Percentiles rank a stretch among this genome's conserved stretches.
Evolutionary conservation across 2,888 invertebrate species (phyloP).

Genomic region (Lasioglossum vierecki): DNA sequence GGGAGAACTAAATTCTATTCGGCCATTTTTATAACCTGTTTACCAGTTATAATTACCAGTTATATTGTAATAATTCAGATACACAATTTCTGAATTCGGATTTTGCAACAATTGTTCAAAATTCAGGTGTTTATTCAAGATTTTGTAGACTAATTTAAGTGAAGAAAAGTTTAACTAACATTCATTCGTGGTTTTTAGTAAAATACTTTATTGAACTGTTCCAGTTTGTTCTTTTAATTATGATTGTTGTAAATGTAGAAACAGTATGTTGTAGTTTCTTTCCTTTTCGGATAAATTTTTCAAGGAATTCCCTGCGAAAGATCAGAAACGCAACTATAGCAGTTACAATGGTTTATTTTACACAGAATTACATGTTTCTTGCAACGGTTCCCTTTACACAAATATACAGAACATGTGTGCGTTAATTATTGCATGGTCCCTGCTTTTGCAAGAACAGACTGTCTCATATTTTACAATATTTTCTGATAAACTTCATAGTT

Average conservation of each 20-base stretch:
- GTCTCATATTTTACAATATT: constrained; percentile 19
- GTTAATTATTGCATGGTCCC: constrained; percentile 39
- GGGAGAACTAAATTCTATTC: background rate
- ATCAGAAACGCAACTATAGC: background rate
- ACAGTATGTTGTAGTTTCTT: too few relatives aligned
- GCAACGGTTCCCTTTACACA: constrained; percentile 47
- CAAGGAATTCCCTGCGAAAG: background rate
- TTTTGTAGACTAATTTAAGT: background rate
- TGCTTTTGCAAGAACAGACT: constrained; percentile 50
- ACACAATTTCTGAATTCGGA: background rate
- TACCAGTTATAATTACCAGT: too few relatives aligned
- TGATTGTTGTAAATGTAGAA: background rate
- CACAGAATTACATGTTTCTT: constrained; percentile 47
- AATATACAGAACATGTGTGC: constrained; percentile 56
- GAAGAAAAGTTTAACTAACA: background rate
- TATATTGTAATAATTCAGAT: background rate
- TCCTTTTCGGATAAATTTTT: background rate
- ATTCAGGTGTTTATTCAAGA: background rate
- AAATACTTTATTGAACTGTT: background rate
- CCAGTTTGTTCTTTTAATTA: background rate
- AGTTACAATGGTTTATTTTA: constrained; percentile 46
- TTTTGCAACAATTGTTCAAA: background rate
- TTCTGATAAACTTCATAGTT: background rate
- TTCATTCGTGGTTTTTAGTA: background rate
- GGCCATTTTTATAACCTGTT: constrained; percentile 20